Evolutionary conservation across 2,888 invertebrate species (phyloP).

Genomic region (Anagyrus pseudococci): DNA sequence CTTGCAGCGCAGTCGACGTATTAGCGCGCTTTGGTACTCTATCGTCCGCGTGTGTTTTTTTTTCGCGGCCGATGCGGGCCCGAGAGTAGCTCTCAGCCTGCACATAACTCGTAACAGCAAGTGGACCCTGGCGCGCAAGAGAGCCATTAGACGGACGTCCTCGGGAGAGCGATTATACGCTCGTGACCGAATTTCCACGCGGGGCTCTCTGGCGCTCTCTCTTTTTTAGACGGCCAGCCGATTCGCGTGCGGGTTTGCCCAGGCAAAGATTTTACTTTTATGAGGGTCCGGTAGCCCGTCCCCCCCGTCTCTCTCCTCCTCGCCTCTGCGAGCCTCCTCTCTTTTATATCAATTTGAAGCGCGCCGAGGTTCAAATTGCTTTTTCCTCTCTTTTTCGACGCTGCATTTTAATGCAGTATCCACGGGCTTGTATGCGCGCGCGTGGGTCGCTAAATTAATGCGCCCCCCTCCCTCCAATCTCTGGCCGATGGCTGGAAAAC

Average conservation of each 20-base stretch:
- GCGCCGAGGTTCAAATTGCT: conserved; percentile 2
- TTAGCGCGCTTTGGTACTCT: too few relatives aligned
- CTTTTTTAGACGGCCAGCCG: not conserved
- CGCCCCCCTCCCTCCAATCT: too few relatives aligned
- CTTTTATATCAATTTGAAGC: conserved; percentile 30
- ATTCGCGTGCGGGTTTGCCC: not conserved
- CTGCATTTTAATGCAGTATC: too few relatives aligned
- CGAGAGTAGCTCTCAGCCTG: too few relatives aligned
- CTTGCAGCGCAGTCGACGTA: too few relatives aligned
- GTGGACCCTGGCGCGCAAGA: too few relatives aligned
- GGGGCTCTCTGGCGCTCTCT: not conserved
- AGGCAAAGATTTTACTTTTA: conserved; percentile 19
- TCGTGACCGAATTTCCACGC: conserved; percentile 27
- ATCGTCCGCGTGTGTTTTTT: too few relatives aligned
- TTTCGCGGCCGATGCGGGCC: too few relatives aligned
- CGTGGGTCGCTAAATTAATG: too few relatives aligned
- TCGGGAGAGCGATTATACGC: conserved; percentile 18
- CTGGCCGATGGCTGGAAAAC: too few relatives aligned
- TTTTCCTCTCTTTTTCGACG: not conserved
- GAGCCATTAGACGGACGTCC: conserved; percentile 30
- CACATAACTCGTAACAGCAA: too few relatives aligned
- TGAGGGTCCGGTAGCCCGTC: not conserved
- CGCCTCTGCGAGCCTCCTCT: not conserved
- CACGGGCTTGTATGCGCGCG: too few relatives aligned
- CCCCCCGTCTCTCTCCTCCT: not conserved